Evolutionary conservation across 1,140 invertebrate species (phyloP).

Genomic region (Hycleus cichorii): DNA sequence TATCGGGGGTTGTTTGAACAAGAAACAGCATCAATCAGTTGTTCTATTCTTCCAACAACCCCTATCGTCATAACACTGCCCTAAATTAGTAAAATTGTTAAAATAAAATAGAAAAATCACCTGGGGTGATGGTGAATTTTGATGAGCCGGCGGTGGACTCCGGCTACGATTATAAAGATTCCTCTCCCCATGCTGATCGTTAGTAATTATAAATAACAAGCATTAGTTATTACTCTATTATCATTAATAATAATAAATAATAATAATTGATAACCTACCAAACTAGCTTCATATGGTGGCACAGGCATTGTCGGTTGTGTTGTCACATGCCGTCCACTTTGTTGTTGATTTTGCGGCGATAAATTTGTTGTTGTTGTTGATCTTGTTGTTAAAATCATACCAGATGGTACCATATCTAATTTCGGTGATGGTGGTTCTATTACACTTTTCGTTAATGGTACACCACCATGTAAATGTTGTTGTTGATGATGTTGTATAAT

Average conservation of each 20-base stretch:
- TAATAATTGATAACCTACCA: conserved; percentile 53
- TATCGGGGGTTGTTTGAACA: too few relatives aligned
- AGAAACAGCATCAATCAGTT: too few relatives aligned
- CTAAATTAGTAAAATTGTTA: neutral
- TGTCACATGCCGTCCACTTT: conserved; percentile 39
- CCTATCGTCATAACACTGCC: too few relatives aligned
- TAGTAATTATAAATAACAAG: conserved; percentile 4
- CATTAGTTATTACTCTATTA: neutral
- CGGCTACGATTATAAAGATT: conserved; percentile 45
- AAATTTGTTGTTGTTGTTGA: conserved; percentile 42
- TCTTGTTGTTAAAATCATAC: conserved; percentile 52
- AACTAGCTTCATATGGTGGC: conserved; percentile 53
- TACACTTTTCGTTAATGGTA: conserved; percentile 28
- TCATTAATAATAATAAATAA: neutral
- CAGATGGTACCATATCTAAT: conserved; percentile 44
- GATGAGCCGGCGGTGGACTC: conserved; percentile 72
- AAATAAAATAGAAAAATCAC: conserved; percentile 44
- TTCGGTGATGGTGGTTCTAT: conserved; percentile 52
- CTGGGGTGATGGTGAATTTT: conserved; percentile 71
- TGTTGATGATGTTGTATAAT: conserved; percentile 5
- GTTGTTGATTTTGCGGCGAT: conserved; percentile 51
- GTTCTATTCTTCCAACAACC: too few relatives aligned
- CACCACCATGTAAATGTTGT: neutral
- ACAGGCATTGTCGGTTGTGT: conserved; percentile 48
- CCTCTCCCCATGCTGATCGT: conserved; percentile 43